Conservation (phyloP, 1,140 invertebrate species). For the Telenomus remus region DNA sequence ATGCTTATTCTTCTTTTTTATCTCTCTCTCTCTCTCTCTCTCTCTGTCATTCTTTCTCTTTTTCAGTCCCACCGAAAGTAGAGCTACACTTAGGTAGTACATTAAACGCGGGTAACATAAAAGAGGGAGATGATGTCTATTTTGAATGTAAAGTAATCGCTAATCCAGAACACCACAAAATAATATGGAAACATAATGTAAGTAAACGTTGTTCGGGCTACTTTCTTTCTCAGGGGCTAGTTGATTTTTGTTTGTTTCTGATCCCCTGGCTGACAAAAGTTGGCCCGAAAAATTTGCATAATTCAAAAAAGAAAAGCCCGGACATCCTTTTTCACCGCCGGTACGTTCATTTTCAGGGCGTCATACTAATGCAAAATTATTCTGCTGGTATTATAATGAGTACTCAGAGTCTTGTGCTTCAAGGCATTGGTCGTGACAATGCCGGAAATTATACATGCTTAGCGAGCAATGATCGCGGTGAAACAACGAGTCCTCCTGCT, state of each 20-base stretch:
- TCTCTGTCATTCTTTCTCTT: constrained; percentile 25
- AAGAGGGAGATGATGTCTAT: constrained; percentile 92
- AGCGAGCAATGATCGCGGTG: constrained; percentile 87
- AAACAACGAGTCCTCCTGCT: constrained; percentile 86
- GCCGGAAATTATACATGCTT: constrained; percentile 89
- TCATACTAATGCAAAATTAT: constrained; percentile 85
- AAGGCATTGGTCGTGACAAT: constrained; percentile 87
- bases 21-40: no score
- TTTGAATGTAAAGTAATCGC: constrained; percentile 94
- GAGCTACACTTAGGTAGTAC: constrained; percentile 88
- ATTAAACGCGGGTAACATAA: constrained; percentile 88
- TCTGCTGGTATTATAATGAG: constrained; percentile 90
- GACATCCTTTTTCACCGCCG: not conserved
- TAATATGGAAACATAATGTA: constrained; percentile 92
- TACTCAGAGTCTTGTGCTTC: constrained; percentile 89
- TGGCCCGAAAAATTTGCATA: not conserved
- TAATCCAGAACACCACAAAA: constrained; percentile 88
- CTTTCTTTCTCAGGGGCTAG: no score
- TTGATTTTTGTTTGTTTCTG: no score
- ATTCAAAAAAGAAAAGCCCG: not conserved
- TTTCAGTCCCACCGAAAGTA: constrained; percentile 89
- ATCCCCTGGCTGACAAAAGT: constrained; percentile 21
- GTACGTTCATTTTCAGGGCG: constrained; percentile 77
- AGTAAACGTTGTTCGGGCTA: constrained; percentile 70
- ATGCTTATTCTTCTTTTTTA: no score